phyloP scores from a whole-genome alignment of 2,113 vertebrate species.

The Gymnobelideus leadbeateri region DNA sequence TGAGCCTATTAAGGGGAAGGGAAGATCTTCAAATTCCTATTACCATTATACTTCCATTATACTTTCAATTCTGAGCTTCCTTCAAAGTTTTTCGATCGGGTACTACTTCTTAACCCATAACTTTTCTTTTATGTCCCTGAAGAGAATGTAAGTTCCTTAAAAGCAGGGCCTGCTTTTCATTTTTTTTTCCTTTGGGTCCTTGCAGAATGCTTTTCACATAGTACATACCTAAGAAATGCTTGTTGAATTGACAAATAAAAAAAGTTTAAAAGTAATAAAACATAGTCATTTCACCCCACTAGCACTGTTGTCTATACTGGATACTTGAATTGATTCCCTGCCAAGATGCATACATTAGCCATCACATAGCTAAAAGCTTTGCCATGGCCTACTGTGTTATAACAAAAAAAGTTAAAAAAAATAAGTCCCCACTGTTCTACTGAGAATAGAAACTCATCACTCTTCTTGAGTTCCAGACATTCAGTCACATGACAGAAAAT shows the following conservation, averaged over 20 bases:
- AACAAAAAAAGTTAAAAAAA: not conserved
- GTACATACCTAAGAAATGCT: not conserved
- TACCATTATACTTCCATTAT: not conserved
- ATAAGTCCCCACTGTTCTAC: not conserved
- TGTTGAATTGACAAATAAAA: not conserved
- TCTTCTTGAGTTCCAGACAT: slow-evolving; percentile 37
- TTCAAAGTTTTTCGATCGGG: not conserved
- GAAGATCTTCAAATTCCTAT: too few relatives aligned
- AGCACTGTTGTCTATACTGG: not conserved
- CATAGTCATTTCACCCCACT: not conserved
- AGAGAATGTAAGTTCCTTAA: not conserved
- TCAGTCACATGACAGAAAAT: slow-evolving; percentile 35
- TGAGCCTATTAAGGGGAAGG: too few relatives aligned
- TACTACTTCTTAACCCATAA: not conserved
- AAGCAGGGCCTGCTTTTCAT: not conserved
- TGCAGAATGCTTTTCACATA: not conserved
- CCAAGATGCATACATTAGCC: not conserved
- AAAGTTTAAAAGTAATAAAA: not conserved
- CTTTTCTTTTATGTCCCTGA: not conserved
- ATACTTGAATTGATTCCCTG: not conserved
- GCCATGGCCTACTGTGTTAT: not conserved
- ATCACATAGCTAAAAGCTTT: not conserved
- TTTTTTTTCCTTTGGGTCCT: not conserved
- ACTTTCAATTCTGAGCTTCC: not conserved
- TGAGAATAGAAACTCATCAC: not conserved